Evolutionary conservation across 1,140 invertebrate species (phyloP).

Genomic region (Glossosoma conforme): DNA sequence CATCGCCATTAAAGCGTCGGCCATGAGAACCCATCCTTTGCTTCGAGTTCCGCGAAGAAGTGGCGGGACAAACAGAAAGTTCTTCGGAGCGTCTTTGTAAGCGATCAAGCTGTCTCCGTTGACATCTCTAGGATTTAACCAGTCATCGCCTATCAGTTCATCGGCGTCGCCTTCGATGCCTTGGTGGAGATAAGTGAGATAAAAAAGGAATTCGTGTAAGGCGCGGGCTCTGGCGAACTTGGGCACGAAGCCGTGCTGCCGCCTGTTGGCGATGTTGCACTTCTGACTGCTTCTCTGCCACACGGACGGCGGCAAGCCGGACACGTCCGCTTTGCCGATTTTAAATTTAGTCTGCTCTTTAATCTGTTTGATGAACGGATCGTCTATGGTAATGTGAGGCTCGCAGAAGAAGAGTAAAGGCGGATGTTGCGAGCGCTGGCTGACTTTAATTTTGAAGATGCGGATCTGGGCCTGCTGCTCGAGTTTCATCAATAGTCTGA

Average conservation of each 20-base stretch:
- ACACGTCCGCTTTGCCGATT: neutral
- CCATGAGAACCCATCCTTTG: slow-evolving; percentile 64
- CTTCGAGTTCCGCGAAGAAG: slow-evolving; percentile 54
- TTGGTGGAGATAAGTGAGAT: slow-evolving; percentile 58
- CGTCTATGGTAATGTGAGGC: slow-evolving; percentile 6
- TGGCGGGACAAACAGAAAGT: slow-evolving; percentile 68
- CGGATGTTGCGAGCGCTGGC: neutral
- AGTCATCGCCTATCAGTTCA: slow-evolving; percentile 21
- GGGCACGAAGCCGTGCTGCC: slow-evolving; percentile 37
- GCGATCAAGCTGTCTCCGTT: slow-evolving; percentile 26
- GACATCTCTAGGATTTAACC: slow-evolving; percentile 2
- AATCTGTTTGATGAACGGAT: slow-evolving; percentile 15
- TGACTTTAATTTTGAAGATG: slow-evolving; percentile 10
- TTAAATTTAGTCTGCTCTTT: slow-evolving; percentile 18
- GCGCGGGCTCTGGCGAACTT: slow-evolving; percentile 62
- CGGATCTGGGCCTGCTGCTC: slow-evolving; percentile 17
- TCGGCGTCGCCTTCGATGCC: slow-evolving; percentile 39
- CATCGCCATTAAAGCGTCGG: slow-evolving; percentile 61
- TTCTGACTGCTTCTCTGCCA: neutral
- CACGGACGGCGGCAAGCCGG: neutral
- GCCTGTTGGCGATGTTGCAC: slow-evolving; percentile 1
- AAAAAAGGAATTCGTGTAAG: slow-evolving; percentile 62
- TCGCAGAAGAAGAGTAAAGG: slow-evolving; percentile 21
- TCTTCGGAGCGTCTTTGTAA: slow-evolving; percentile 44
- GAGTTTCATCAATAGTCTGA: slow-evolving; percentile 9